These are phyloP conservation scores for Anarhynchus alexandrinus DNA, from an alignment of 2,113 vertebrate species.

Conservation along the genomic window DNA sequence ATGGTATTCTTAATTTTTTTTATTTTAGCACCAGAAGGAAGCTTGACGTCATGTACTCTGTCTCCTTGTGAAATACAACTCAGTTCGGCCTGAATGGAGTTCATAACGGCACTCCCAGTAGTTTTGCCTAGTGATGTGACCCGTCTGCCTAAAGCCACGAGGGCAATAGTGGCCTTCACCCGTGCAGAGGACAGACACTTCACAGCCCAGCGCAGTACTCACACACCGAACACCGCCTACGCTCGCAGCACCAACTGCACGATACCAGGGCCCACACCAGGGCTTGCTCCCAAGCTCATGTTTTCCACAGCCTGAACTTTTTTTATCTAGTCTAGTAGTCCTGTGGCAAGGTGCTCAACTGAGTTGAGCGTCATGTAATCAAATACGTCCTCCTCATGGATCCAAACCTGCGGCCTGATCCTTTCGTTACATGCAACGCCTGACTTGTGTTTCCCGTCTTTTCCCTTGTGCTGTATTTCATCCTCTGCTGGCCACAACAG, in stretches of 20 bases:
- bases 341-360: not conserved
- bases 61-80: too few relatives aligned
- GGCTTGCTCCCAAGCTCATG: too few relatives aligned
- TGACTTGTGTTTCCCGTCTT: not conserved
- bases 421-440: too few relatives aligned
- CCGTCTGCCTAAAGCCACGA: rapidly evolving
- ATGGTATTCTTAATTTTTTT: too few relatives aligned
- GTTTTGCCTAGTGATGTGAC: not conserved
- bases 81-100: not conserved
- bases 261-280: too few relatives aligned
- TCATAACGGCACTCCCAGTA: rapidly evolving
- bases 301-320: not conserved
- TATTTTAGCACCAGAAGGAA: not conserved
- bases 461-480: not conserved
- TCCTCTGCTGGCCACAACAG: not conserved
- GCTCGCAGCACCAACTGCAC: not conserved
- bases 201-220: too few relatives aligned
- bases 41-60: not conserved
- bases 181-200: too few relatives aligned
- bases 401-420: not conserved
- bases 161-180: not conserved
- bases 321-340: not conserved
- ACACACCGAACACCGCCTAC: too few relatives aligned
- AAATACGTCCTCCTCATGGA: rapidly evolving
- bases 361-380: rapidly evolving